These are phyloP conservation scores for Leptosomus discolor DNA, from an alignment of 2,113 vertebrate species.

Conservation along the genomic window DNA sequence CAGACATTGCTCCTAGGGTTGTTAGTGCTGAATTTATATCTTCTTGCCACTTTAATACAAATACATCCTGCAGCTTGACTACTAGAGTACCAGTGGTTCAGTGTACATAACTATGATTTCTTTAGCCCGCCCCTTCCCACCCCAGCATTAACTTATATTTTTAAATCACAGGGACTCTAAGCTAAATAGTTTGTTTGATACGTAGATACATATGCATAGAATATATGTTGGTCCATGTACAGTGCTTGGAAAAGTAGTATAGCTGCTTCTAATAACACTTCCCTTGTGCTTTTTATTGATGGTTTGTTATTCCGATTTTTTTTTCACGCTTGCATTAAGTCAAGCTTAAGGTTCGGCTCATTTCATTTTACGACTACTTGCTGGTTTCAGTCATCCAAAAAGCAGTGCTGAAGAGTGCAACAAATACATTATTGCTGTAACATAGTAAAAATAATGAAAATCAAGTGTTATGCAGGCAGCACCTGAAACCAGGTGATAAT, in stretches of 20 bases:
- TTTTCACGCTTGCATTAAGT: background rate
- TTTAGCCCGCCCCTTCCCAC: background rate
- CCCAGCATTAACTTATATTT: background rate
- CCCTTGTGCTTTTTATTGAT: background rate
- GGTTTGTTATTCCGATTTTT: background rate
- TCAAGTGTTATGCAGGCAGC: background rate
- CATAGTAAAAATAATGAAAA: background rate
- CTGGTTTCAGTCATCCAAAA: background rate
- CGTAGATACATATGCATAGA: background rate
- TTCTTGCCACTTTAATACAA: background rate
- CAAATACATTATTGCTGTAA: background rate
- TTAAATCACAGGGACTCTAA: background rate
- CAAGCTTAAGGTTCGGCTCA: background rate
- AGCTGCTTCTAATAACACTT: background rate
- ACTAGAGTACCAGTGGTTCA: background rate
- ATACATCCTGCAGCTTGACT: background rate
- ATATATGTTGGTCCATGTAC: background rate
- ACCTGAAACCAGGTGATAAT: background rate
- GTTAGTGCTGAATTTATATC: background rate
- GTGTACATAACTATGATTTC: background rate
- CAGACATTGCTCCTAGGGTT: background rate
- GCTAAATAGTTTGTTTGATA: background rate
- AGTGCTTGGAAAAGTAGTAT: background rate
- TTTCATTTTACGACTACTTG: background rate
- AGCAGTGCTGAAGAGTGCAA: background rate